Conservation (phyloP, 2,113 vertebrate genomes). For the Prietella phreatophila region DNA sequence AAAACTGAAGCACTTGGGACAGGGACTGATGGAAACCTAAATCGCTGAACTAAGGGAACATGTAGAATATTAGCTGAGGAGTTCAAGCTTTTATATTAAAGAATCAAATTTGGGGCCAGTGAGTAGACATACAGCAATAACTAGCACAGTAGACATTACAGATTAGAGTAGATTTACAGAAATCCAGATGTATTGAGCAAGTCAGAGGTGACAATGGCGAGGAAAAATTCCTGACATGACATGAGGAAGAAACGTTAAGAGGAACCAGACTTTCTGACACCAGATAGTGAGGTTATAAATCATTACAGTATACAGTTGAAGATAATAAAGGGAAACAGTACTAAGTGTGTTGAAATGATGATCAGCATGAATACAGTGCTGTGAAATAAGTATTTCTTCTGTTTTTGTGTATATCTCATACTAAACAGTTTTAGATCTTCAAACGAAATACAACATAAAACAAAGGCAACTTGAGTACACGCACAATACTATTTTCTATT, state of each 20-base stretch:
- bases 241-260: neutral
- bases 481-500: too few relatives aligned
- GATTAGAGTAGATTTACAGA: neutral
- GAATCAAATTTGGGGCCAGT: neutral
- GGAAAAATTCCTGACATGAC: neutral
- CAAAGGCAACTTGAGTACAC: too few relatives aligned
- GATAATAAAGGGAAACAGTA: neutral
- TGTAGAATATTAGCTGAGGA: neutral
- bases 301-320: neutral
- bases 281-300: neutral
- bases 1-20: slow-evolving; percentile 74
- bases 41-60: slow-evolving; percentile 76
- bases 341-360: neutral
- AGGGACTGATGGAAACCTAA: slow-evolving; percentile 81
- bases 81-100: neutral
- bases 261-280: neutral
- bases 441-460: too few relatives aligned
- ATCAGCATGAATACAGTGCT: neutral
- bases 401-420: too few relatives aligned
- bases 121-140: neutral
- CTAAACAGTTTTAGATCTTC: too few relatives aligned
- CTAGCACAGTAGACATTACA: neutral
- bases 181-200: neutral
- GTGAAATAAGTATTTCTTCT: too few relatives aligned
- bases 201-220: neutral